Percentiles rank a stretch among this genome's conserved stretches.
These are phyloP conservation scores for Acanthaster planci DNA, from an alignment of 35 echinoderm and acorn worm species.

Conservation along the genomic window DNA sequence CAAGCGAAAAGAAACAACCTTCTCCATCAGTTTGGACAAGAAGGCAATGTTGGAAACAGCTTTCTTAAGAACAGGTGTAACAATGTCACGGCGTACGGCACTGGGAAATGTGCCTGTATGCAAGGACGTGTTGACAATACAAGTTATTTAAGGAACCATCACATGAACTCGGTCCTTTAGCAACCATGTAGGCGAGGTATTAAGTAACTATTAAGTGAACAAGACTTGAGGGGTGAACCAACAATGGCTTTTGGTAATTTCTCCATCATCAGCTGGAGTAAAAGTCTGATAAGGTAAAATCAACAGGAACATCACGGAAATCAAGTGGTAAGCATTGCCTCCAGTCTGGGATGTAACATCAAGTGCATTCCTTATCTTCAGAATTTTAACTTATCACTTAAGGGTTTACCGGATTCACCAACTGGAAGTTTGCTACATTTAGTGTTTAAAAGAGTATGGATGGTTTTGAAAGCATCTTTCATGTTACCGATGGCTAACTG, in stretches of 20 bases:
- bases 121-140: slow-evolving; percentile 43
- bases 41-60: slow-evolving; percentile 59
- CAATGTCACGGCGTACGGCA: slow-evolving; percentile 27
- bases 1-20: background rate
- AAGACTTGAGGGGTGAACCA: slow-evolving; percentile 27
- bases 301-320: too few relatives aligned
- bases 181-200: slow-evolving; percentile 59
- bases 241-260: slow-evolving; percentile 29
- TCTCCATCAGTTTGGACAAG: slow-evolving; percentile 1
- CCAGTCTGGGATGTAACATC: background rate
- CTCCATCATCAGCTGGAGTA: background rate
- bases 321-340: too few relatives aligned
- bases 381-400: background rate
- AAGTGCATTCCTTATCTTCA: background rate
- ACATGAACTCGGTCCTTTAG: slow-evolving; percentile 36
- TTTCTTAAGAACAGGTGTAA: slow-evolving; percentile 55
- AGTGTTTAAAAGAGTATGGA: background rate
- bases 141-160: slow-evolving; percentile 34
- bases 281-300: too few relatives aligned
- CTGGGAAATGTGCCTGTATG: slow-evolving; percentile 39
- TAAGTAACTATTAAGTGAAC: slow-evolving; percentile 43
- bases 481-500: background rate
- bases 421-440: background rate
- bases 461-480: background rate
- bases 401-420: background rate